Evolutionary conservation across 2,797 vertebrate genomes (phyloP), one percentile per base, ranked within the genome.

Genomic region (Pangasius krempfi): DNA sequence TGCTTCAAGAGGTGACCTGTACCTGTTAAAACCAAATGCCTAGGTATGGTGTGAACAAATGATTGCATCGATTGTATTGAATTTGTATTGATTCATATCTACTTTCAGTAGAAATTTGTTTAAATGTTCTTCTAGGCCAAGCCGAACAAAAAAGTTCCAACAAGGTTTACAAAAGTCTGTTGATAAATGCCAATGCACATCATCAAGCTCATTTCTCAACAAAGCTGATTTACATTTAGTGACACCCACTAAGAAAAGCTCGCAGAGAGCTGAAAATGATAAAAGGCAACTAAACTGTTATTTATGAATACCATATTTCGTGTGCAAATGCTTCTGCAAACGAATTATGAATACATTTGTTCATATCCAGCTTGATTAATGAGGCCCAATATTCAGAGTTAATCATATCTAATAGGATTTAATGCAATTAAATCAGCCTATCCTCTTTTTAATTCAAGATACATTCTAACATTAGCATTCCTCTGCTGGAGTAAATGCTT

Each of bases 281-380:
- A 80, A 56, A 80, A 56, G 16, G 16, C 52, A 80, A 0, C 50
- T 30, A 18, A 18, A 14, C 47, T 56, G 9, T 78, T 54, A 56
- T 56, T 76, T 13, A 50, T 33, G 52, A 33, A 33, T 37, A 58
- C 30, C 79, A 13, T 20, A 81, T 81, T 37, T 81, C 13, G 33
- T 80, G 79, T 16, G 79, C 14, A 60, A 81, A 81, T 58, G 52
- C 52, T 58, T 80, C 20, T 58, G 78, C 54, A 80, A 58, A 79
- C 18, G 18, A 13, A 37, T 81, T 33, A 58, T 58, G 37, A 82
- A 82, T 62, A 18, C 5, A 62, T 62, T 82, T 62, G 58, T 44
- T 62, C 79, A 60, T 40, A 81, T 81, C 18, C 54, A 37, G 20
- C 4, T 81, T 60, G 33, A 81, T 37, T 33, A 80, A 80, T 33